Evolutionary conservation across 1,140 invertebrate genomes (phyloP).

Genomic region (Teleogryllus occipitalis): DNA sequence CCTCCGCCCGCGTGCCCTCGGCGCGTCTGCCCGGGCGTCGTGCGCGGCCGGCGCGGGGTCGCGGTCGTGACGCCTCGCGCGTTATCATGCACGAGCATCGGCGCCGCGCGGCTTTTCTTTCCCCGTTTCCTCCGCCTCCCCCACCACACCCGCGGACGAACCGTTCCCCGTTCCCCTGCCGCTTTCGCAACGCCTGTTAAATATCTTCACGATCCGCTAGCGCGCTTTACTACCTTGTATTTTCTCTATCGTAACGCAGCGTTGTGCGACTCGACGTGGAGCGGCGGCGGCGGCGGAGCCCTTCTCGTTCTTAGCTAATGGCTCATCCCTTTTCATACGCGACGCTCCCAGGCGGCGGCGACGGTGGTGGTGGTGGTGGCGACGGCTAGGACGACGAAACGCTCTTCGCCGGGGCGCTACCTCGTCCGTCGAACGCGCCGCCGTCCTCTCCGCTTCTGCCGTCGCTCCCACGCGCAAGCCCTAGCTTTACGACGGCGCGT

Average conservation of each 20-base stretch:
- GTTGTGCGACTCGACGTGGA: background rate
- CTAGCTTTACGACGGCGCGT: too few species aligned
- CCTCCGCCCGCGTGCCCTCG: background rate
- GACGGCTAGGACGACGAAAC: background rate
- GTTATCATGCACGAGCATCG: background rate
- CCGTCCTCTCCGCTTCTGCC: too few species aligned
- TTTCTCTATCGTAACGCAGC: background rate
- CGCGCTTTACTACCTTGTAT: background rate
- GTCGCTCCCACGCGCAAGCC: too few species aligned
- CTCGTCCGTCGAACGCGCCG: background rate
- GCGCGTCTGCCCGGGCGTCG: background rate
- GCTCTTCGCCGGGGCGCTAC: background rate
- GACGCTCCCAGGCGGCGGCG: background rate
- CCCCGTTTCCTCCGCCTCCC: too few species aligned
- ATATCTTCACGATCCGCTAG: background rate
- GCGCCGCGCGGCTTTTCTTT: background rate
- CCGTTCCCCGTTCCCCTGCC: background rate
- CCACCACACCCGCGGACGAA: too few species aligned
- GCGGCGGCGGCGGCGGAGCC: too few species aligned
- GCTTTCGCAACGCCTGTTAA: background rate
- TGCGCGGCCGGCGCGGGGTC: background rate
- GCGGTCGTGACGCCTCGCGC: background rate
- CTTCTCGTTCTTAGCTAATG: background rate
- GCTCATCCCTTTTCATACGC: conserved; percentile 1
- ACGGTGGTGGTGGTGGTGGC: too few species aligned